Evolutionary conservation across 2,888 invertebrate genomes (phyloP).

Genomic region (Norana najaformis): DNA sequence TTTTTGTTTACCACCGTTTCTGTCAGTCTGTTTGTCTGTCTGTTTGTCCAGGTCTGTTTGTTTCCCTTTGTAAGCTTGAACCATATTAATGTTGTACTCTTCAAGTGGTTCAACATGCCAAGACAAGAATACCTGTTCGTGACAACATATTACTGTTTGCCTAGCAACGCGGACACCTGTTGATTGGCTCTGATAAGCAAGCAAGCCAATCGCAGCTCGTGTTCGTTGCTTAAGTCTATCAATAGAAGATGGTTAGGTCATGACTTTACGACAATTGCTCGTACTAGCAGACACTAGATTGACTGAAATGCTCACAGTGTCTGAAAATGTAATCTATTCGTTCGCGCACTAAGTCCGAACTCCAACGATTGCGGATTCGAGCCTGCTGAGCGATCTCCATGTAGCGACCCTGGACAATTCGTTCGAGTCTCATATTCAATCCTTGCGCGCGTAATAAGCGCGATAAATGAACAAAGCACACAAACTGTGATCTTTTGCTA

Average conservation of each 20-base stretch:
- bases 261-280: not conserved
- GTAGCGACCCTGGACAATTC: too few species aligned
- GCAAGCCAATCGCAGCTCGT: not conserved
- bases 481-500: too few species aligned
- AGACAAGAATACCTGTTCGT: not conserved
- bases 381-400: too few species aligned
- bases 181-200: not conserved
- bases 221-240: not conserved
- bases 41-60: not conserved
- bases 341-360: too few species aligned
- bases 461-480: too few species aligned
- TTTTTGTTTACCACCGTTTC: not conserved
- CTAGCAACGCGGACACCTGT: slow-evolving; percentile 5
- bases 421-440: too few species aligned
- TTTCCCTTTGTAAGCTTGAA: not conserved
- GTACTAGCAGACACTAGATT: not conserved
- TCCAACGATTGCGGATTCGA: too few species aligned
- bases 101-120: not conserved
- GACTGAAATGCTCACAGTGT: not conserved
- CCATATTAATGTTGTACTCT: not conserved
- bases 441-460: too few species aligned
- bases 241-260: too few species aligned
- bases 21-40: too few species aligned
- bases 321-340: not conserved
- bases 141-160: not conserved